phyloP scores from a whole-genome alignment of 1,140 invertebrate genomes.

The Mizuhopecten yessoensis region DNA sequence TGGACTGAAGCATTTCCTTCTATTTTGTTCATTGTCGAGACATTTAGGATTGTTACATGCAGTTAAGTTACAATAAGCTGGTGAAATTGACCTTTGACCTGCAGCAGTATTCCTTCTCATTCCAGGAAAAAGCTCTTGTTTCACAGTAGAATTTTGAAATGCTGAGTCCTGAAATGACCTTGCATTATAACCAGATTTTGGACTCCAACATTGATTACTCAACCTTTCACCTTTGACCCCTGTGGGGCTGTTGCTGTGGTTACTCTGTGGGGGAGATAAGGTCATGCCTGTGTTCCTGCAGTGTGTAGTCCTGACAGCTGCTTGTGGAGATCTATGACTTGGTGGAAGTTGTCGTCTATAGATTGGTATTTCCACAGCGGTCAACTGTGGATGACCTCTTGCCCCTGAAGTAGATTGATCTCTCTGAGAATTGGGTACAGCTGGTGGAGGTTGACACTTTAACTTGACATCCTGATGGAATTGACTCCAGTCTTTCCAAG shows the following conservation, averaged over 20 bases:
- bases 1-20: not conserved
- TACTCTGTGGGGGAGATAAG: not conserved
- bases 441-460: conserved; percentile 50
- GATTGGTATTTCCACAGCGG: not conserved
- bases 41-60: not conserved
- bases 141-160: not conserved
- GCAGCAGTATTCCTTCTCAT: not conserved
- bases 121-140: not conserved
- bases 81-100: not conserved
- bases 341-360: not conserved
- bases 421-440: not conserved
- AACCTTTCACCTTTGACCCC: not conserved
- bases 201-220: not conserved
- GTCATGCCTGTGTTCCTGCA: not conserved
- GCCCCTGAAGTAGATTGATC: not conserved
- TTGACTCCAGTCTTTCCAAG: conserved; percentile 50
- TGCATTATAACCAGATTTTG: not conserved
- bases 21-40: not conserved
- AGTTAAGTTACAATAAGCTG: not conserved
- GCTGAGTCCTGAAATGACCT: not conserved
- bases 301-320: not conserved
- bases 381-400: not conserved
- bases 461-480: conserved; percentile 55
- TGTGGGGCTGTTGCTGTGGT: too few species aligned
- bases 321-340: not conserved